Percentiles rank a stretch among this genome's conserved stretches.
Conservation (phyloP, 2,113 vertebrate species). For the Chionomys nivalis region DNA sequence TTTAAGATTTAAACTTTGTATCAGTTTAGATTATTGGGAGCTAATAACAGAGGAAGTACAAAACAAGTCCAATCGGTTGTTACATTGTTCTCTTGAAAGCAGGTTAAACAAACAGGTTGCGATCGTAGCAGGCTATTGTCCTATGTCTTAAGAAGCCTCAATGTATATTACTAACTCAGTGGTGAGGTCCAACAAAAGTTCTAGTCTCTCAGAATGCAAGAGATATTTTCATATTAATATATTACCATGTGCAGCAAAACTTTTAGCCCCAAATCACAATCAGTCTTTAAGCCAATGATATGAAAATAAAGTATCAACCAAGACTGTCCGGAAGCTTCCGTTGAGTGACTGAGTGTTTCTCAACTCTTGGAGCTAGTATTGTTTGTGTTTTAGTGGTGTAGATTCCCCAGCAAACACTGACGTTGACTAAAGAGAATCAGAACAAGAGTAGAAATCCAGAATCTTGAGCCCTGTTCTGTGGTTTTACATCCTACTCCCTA, state of each 20-base stretch:
- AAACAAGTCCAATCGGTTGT: not conserved
- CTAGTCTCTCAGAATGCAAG: not conserved
- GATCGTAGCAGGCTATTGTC: not conserved
- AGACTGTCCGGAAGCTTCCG: not conserved
- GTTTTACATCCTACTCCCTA: not conserved
- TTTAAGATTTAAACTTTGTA: not conserved
- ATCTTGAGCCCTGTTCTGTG: not conserved
- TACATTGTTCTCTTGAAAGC: not conserved
- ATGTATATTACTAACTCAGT: not conserved
- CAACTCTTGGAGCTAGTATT: not conserved
- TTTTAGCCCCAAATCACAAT: not conserved
- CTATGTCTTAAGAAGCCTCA: not conserved
- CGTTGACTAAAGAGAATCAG: not conserved
- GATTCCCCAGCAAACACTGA: not conserved
- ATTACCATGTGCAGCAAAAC: not conserved
- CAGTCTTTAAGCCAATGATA: not conserved
- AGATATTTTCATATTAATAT: not conserved
- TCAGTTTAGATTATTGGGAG: not conserved
- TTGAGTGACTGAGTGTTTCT: conserved; percentile 18
- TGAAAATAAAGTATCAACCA: not conserved
- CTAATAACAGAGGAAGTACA: not conserved
- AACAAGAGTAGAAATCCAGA: not conserved
- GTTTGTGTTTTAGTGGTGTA: not conserved
- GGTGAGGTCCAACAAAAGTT: not conserved
- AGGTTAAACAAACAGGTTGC: not conserved